Base-by-base conservation (phyloP, 2,797 vertebrate genomes). In the Enteromius unitaeniatus region DNA sequence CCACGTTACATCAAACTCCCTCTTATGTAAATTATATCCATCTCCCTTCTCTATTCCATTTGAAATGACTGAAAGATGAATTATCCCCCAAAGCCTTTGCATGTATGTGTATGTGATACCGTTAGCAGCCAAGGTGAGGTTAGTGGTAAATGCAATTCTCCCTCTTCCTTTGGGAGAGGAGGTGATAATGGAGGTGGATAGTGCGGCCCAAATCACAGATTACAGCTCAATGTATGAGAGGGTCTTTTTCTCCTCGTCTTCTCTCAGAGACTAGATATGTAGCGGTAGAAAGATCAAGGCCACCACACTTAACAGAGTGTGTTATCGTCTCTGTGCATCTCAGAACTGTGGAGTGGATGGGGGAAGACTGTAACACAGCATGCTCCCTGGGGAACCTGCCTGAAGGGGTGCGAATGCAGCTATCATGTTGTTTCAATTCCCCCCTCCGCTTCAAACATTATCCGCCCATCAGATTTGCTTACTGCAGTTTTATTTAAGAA, bases 181-280 rank as follows among this genome's bases (percentile, higher is more conserved):
- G 78, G 85, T 87, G 88, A 88, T 89, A 89, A 88, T 86, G 82
- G 85, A 87, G 81, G 78, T 84, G 82, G 80, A 87, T 69, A 77
- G 88, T 83, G 64, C 13, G 49, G 62, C 58, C 84, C 88, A 84
- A 78, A 86, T 84, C 77, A 81, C 60, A 86, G 81, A 86, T 86
- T 86, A 85, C 60, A 47, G 70, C 77, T 65, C 79, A 88, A 83
- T 79, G 87, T 80, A 85, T 76, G 82, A 88, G 77, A 87, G 84
- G 80, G 70, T 81, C 62, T 78, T 84, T 83, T 84, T 17, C 67
- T 85, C 37, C 68, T 72, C 73, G 34, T 79, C 58, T 86, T 85
- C 60, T 84, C 78, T 85, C 51, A 73, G 74, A 84, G 49, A 86
- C 62, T 34, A 69, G 88, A 83, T 78, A 69, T 77, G 77, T 60